These are phyloP conservation scores for Myoxocephalus aenaeus DNA, from an alignment of 2,797 vertebrate genomes.

Conservation along the genomic window DNA sequence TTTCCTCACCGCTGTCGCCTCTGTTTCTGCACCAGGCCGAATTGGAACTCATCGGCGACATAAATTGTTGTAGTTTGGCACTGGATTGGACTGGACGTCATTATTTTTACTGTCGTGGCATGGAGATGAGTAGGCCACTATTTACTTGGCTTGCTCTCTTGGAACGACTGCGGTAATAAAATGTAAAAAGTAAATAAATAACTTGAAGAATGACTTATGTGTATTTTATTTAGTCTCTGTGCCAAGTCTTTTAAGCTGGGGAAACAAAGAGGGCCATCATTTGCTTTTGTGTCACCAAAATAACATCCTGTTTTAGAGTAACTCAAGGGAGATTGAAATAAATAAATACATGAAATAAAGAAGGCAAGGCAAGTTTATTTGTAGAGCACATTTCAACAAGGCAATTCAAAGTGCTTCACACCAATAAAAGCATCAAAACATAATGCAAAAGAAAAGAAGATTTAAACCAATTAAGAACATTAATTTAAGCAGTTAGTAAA, in stretches of 20 bases:
- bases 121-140: background rate
- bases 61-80: background rate
- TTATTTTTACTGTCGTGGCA: background rate
- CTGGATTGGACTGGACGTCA: background rate
- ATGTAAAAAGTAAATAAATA: slow-evolving; percentile 1
- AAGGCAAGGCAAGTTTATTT: background rate
- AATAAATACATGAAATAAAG: background rate
- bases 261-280: background rate
- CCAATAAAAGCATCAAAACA: too few species aligned
- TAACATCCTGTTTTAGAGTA: background rate
- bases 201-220: background rate
- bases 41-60: background rate
- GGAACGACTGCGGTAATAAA: background rate
- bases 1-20: background rate
- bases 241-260: background rate
- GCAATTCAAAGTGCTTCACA: too few species aligned
- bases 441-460: too few species aligned
- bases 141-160: background rate
- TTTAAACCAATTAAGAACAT: too few species aligned
- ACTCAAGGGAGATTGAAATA: background rate
- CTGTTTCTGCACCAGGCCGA: background rate
- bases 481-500: too few species aligned
- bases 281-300: background rate
- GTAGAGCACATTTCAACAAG: too few species aligned
- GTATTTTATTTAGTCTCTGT: background rate